Evolutionary conservation across 2,888 invertebrate species (phyloP).

Genomic region (Ectobius pallidus): DNA sequence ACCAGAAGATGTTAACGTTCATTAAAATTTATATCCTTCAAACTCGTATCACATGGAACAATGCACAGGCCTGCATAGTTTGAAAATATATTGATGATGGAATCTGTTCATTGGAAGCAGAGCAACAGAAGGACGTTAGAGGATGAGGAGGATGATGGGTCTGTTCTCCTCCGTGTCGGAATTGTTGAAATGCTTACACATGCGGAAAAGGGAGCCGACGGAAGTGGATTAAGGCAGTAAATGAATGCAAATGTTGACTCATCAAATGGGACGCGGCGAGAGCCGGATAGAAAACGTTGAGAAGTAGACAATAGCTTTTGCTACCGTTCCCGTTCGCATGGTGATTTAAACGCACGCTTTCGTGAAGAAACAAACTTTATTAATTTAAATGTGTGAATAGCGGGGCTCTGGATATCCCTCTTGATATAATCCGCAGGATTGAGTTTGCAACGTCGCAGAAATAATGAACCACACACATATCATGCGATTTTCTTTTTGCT

Average conservation of each 20-base stretch:
- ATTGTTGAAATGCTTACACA: constrained; percentile 30
- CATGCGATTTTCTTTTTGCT: too few relatives aligned
- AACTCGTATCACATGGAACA: too few relatives aligned
- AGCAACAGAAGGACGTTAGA: background rate
- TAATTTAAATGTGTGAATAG: constrained; percentile 19
- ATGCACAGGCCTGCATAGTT: too few relatives aligned
- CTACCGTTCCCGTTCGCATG: background rate
- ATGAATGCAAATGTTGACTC: constrained; percentile 43
- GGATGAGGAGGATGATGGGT: background rate
- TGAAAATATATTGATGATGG: too few relatives aligned
- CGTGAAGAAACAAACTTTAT: constrained; percentile 34
- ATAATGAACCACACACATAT: too few relatives aligned
- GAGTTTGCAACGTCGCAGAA: too few relatives aligned
- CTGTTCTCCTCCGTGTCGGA: constrained; percentile 10
- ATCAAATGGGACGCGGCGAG: constrained; percentile 37
- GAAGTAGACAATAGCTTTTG: background rate
- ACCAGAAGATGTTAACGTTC: too few relatives aligned
- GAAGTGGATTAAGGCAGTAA: constrained; percentile 34
- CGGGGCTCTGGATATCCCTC: too few relatives aligned
- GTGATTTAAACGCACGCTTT: constrained; percentile 24
- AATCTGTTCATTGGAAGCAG: too few relatives aligned
- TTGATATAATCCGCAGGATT: too few relatives aligned
- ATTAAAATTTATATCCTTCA: too few relatives aligned
- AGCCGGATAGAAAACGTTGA: background rate
- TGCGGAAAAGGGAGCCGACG: constrained; percentile 14